These are phyloP conservation scores for Ophiodon elongatus DNA, from an alignment of 2,113 vertebrate species.

Conservation along the genomic window DNA sequence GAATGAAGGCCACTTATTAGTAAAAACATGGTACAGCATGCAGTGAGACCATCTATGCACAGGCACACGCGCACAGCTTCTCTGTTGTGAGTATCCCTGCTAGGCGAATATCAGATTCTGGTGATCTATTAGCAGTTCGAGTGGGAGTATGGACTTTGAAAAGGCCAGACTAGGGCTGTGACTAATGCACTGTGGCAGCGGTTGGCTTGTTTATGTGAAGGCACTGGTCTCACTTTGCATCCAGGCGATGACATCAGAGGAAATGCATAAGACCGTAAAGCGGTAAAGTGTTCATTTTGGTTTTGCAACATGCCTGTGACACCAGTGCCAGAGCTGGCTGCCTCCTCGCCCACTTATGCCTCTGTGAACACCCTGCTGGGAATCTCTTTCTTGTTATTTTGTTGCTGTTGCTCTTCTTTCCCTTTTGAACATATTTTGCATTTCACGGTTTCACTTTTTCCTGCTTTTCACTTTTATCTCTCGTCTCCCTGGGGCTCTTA, in stretches of 20 bases:
- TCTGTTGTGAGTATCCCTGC: conserved; percentile 43
- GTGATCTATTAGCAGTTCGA: conserved; percentile 71
- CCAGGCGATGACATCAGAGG: conserved; percentile 39
- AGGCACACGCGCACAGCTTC: conserved; percentile 3
- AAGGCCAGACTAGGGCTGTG: conserved; percentile 74
- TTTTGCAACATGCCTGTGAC: neutral
- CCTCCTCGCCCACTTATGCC: conserved; percentile 23
- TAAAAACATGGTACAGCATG: neutral
- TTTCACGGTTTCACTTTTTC: neutral
- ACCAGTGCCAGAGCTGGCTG: conserved; percentile 22
- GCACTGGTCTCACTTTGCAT: conserved; percentile 62
- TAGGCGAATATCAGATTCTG: conserved; percentile 65
- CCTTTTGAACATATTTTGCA: neutral
- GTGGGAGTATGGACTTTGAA: conserved; percentile 73
- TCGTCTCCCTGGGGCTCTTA: neutral
- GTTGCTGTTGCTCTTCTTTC: conserved; percentile 20
- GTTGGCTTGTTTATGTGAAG: conserved; percentile 71
- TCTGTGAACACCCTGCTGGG: conserved; percentile 37
- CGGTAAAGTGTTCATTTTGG: conserved; percentile 1
- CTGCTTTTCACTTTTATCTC: conserved; percentile 5
- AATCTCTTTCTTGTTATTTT: neutral
- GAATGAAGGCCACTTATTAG: conserved; percentile 31
- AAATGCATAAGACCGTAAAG: neutral
- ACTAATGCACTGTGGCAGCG: conserved; percentile 74
- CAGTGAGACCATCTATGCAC: neutral